Evolutionary conservation across 1,140 invertebrate genomes (phyloP).

Genomic region (Euglossa dilemma): DNA sequence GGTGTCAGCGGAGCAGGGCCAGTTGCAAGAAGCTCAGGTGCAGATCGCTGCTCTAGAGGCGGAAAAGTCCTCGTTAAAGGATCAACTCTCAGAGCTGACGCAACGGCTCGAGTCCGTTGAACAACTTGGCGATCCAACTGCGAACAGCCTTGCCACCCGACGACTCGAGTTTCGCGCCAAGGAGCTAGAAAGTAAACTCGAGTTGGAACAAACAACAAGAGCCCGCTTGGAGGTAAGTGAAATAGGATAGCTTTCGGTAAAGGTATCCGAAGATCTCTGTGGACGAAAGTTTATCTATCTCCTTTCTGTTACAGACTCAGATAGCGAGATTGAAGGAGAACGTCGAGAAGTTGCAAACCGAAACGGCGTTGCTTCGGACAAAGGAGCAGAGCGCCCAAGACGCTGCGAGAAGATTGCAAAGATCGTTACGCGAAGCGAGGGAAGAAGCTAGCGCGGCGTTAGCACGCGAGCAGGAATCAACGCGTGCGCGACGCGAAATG

Average conservation of each 20-base stretch:
- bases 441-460: constrained; percentile 87
- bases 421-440: constrained; percentile 87
- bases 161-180: constrained; percentile 90
- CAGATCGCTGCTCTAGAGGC: constrained; percentile 90
- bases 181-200: constrained; percentile 94
- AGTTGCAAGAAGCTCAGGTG: constrained; percentile 90
- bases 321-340: constrained; percentile 91
- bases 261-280: neutral
- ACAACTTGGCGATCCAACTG: constrained; percentile 89
- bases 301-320: constrained; percentile 83
- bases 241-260: too few relatives aligned
- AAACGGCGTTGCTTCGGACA: constrained; percentile 87
- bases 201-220: constrained; percentile 93
- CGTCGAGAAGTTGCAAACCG: constrained; percentile 90
- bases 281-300: neutral
- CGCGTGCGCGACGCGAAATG: constrained; percentile 87
- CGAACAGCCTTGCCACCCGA: constrained; percentile 87
- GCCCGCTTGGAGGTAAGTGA: constrained; percentile 88
- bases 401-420: constrained; percentile 87
- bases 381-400: constrained; percentile 91
- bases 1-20: constrained; percentile 91
- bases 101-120: constrained; percentile 90
- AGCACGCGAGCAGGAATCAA: constrained; percentile 88
- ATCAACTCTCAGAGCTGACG: constrained; percentile 89
- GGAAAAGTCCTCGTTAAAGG: constrained; percentile 89